Percentiles rank a stretch among this genome's conserved stretches.
phyloP scores from a whole-genome alignment of 2,888 invertebrate species.

The Therioaphis trifolii region DNA sequence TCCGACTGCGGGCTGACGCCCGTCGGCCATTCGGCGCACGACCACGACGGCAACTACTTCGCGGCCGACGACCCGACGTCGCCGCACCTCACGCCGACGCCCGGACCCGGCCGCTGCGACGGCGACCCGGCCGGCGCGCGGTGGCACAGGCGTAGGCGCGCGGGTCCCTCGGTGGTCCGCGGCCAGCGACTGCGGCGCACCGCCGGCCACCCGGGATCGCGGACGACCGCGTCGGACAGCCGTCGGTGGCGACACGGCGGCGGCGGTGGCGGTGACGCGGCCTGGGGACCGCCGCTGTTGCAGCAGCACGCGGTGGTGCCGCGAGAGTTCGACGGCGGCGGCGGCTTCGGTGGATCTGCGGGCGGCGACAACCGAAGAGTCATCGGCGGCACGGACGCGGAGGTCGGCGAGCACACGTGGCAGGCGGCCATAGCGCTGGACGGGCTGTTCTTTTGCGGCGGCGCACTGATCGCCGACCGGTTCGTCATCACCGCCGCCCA shows the following conservation, averaged over 20 bases:
- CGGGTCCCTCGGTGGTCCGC: too few species aligned
- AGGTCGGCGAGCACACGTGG: conserved; percentile 69
- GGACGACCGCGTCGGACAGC: too few species aligned
- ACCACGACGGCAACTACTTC: too few species aligned
- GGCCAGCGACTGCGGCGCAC: too few species aligned
- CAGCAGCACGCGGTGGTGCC: not conserved
- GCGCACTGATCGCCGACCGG: conserved; percentile 68
- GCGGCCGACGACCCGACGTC: too few species aligned
- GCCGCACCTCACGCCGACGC: too few species aligned
- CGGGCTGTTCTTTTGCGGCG: conserved; percentile 69
- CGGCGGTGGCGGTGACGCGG: not conserved
- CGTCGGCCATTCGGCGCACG: not conserved
- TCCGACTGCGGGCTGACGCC: conserved; percentile 36
- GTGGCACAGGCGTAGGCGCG: too few species aligned
- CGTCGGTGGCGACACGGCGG: not conserved
- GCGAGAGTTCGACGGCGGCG: conserved; percentile 32
- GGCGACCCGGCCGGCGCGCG: too few species aligned
- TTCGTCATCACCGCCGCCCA: conserved; percentile 69
- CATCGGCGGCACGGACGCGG: conserved; percentile 68
- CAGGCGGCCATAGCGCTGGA: conserved; percentile 68
- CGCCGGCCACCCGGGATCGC: too few species aligned
- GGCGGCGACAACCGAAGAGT: conserved; percentile 66
- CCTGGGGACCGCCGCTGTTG: not conserved
- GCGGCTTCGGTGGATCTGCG: conserved; percentile 66
- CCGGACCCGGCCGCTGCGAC: too few species aligned